Evolutionary conservation across 2,888 invertebrate genomes (phyloP).

Genomic region (Loripinus fragilis): DNA sequence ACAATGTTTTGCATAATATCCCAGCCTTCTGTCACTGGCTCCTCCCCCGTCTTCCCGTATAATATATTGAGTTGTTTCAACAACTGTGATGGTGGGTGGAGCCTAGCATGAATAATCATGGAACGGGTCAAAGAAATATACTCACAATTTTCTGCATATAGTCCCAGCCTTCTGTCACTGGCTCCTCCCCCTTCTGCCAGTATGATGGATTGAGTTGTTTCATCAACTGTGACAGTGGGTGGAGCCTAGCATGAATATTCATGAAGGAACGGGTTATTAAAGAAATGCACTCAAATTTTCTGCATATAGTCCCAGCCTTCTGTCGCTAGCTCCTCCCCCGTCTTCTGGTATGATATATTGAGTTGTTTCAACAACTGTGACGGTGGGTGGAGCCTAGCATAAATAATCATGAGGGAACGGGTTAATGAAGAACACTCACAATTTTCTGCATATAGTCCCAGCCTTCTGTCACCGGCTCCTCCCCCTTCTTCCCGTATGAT

Average conservation of each 20-base stretch:
- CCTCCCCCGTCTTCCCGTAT: slow-evolving; percentile 85
- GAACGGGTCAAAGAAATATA: too few species aligned
- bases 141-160: slow-evolving; percentile 93
- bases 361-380: slow-evolving; percentile 87
- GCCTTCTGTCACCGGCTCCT: slow-evolving; percentile 86
- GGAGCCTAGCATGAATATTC: too few species aligned
- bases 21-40: slow-evolving; percentile 89
- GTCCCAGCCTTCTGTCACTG: slow-evolving; percentile 90
- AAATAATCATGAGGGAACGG: too few species aligned
- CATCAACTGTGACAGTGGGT: slow-evolving; percentile 88
- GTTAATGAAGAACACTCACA: slow-evolving; percentile 88
- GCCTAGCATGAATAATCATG: too few species aligned
- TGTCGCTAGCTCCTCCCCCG: slow-evolving; percentile 85
- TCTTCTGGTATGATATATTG: slow-evolving; percentile 86
- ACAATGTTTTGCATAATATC: slow-evolving; percentile 94
- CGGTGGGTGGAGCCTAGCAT: too few species aligned
- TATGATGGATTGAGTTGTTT: slow-evolving; percentile 86
- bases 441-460: slow-evolving; percentile 95
- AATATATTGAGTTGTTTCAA: slow-evolving; percentile 86
- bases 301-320: slow-evolving; percentile 94
- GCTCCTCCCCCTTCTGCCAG: slow-evolving; percentile 84
- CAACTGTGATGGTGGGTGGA: slow-evolving; percentile 89
- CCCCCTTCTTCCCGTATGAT: slow-evolving; percentile 85
- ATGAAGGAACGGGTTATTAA: too few species aligned
- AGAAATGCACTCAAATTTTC: slow-evolving; percentile 90